Evolutionary conservation across 2,888 invertebrate genomes (phyloP).

Genomic region (Stenichneumon culpator): DNA sequence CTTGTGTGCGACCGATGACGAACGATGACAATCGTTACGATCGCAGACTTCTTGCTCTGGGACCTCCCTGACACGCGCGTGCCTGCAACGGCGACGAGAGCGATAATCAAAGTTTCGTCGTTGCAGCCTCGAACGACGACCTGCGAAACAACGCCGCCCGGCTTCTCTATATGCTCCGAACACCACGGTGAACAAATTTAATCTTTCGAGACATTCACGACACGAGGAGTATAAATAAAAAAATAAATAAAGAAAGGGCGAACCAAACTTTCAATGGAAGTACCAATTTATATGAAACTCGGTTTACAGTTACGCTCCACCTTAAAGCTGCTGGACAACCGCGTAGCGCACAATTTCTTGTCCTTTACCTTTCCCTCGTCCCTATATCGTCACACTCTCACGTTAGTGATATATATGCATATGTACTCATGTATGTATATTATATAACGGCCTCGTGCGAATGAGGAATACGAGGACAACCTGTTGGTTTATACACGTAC

Average conservation of each 20-base stretch:
- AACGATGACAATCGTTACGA: neutral
- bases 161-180: neutral
- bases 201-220: neutral
- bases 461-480: slow-evolving; percentile 36
- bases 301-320: slow-evolving; percentile 47
- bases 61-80: neutral
- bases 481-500: neutral
- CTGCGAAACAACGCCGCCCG: neutral
- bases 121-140: neutral
- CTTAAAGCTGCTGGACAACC: slow-evolving; percentile 44
- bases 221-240: slow-evolving; percentile 3
- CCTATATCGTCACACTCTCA: slow-evolving; percentile 19
- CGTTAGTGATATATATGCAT: slow-evolving; percentile 29
- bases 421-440: slow-evolving; percentile 17
- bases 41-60: neutral
- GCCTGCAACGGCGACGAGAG: too few relatives aligned
- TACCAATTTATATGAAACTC: slow-evolving; percentile 38
- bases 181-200: neutral
- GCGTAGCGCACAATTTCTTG: slow-evolving; percentile 5
- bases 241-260: neutral
- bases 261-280: slow-evolving; percentile 24
- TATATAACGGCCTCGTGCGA: slow-evolving; percentile 9
- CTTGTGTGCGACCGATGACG: neutral
- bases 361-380: slow-evolving; percentile 3
- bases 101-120: too few relatives aligned